Evolutionary conservation across 2,797 vertebrate species (phyloP).

Genomic region (Lithobates sylvaticus): DNA sequence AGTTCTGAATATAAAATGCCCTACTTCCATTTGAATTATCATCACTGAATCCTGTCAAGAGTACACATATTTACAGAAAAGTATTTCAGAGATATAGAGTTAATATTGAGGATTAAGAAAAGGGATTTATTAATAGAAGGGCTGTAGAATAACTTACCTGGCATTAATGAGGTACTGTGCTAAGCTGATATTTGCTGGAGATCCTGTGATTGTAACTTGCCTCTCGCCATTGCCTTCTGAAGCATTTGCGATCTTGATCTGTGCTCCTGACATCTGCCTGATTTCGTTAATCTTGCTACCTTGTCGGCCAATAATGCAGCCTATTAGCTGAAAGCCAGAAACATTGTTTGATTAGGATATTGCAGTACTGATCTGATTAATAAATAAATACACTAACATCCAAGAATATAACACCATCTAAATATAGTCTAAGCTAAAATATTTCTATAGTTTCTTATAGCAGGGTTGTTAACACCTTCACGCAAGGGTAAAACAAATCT

Average conservation of each 20-base stretch:
- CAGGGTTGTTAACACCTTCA: too few species aligned
- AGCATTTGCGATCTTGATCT: slow-evolving; percentile 96
- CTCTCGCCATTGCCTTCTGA: slow-evolving; percentile 92
- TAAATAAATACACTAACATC: not conserved
- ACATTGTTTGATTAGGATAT: slow-evolving; percentile 34
- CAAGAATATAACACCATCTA: too few species aligned
- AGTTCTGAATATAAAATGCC: not conserved
- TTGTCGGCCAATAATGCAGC: slow-evolving; percentile 98
- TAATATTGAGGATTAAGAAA: not conserved
- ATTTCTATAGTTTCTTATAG: too few species aligned
- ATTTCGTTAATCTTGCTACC: slow-evolving; percentile 98
- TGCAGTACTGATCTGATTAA: not conserved
- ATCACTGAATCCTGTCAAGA: not conserved
- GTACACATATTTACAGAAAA: not conserved
- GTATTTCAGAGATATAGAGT: not conserved
- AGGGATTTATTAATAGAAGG: not conserved
- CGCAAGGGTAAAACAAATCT: too few species aligned
- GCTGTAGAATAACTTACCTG: slow-evolving; percentile 82
- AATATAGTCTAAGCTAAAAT: too few species aligned
- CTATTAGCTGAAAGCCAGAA: slow-evolving; percentile 86
- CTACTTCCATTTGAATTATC: not conserved
- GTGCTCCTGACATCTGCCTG: slow-evolving; percentile 94
- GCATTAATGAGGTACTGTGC: slow-evolving; percentile 96
- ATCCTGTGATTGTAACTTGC: slow-evolving; percentile 93
- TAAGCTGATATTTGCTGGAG: slow-evolving; percentile 91